Conservation (phyloP, 2,888 invertebrate species). For the Salticus scenicus region DNA sequence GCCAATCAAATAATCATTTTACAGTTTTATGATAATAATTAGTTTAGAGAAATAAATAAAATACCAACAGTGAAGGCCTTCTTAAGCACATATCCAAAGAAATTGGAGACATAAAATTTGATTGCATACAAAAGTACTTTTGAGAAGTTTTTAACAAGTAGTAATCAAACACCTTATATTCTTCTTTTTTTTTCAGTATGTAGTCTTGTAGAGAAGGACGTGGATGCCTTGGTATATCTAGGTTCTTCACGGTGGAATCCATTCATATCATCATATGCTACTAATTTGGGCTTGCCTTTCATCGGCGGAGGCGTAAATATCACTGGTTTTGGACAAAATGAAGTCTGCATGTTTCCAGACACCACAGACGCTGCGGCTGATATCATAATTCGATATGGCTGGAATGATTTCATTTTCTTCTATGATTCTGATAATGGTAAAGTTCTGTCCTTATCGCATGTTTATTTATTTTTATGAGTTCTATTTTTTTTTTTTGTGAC, state of each 20-base stretch:
- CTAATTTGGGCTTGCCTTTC: conserved; percentile 6
- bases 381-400: not conserved
- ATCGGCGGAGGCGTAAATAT: not conserved
- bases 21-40: too few relatives aligned
- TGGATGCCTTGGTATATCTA: conserved; percentile 18
- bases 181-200: conserved; percentile 10
- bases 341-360: conserved; percentile 30
- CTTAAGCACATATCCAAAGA: too few relatives aligned
- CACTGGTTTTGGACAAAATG: not conserved
- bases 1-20: too few relatives aligned
- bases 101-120: too few relatives aligned
- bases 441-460: too few relatives aligned
- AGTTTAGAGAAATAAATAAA: too few relatives aligned
- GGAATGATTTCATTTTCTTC: conserved; percentile 36
- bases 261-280: conserved; percentile 18
- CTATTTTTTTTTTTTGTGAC: too few relatives aligned
- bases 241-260: conserved; percentile 22
- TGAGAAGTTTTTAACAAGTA: too few relatives aligned
- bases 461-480: too few relatives aligned
- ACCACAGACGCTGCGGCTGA: not conserved
- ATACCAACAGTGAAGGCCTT: too few relatives aligned
- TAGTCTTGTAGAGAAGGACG: conserved; percentile 1
- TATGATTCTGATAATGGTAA: conserved; percentile 43
- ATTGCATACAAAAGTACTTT: too few relatives aligned
- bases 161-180: too few relatives aligned